Evolutionary conservation across 30 jellyfish, hydroid and myxozoan genomes (phyloP).

Genomic region (Aurelia sp.): DNA sequence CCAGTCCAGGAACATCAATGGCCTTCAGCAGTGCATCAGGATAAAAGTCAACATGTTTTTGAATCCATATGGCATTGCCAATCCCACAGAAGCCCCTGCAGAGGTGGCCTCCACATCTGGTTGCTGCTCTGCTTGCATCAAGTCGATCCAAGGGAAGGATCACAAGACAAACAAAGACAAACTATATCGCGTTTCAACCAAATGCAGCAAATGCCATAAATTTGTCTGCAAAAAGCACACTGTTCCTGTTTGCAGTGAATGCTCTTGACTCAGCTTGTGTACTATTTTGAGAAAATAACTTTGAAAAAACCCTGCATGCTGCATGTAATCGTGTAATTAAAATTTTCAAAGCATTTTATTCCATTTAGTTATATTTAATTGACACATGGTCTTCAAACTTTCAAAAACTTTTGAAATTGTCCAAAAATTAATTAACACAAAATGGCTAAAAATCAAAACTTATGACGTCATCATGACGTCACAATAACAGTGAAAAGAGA

Average conservation of each 20-base stretch:
- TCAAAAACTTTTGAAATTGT: too few relatives aligned
- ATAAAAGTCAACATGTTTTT: not conserved
- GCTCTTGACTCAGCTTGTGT: not conserved
- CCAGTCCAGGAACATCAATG: conserved; percentile 1
- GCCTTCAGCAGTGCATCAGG: conserved; percentile 11
- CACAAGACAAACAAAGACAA: not conserved
- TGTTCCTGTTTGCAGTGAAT: not conserved
- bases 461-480: too few relatives aligned
- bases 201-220: conserved; percentile 5
- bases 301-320: too few relatives aligned
- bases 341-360: too few relatives aligned
- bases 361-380: too few relatives aligned
- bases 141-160: not conserved
- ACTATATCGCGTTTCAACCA: conserved; percentile 4
- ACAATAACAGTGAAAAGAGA: too few relatives aligned
- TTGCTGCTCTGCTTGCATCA: not conserved
- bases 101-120: not conserved
- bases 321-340: too few relatives aligned
- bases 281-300: too few relatives aligned
- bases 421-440: too few relatives aligned
- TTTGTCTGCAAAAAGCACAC: conserved; percentile 5
- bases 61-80: not conserved
- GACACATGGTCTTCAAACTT: too few relatives aligned
- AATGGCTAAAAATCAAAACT: too few relatives aligned
- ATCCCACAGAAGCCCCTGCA: not conserved